Conservation (phyloP, 2,888 invertebrate genomes). For the Machimus atricapillus region DNA sequence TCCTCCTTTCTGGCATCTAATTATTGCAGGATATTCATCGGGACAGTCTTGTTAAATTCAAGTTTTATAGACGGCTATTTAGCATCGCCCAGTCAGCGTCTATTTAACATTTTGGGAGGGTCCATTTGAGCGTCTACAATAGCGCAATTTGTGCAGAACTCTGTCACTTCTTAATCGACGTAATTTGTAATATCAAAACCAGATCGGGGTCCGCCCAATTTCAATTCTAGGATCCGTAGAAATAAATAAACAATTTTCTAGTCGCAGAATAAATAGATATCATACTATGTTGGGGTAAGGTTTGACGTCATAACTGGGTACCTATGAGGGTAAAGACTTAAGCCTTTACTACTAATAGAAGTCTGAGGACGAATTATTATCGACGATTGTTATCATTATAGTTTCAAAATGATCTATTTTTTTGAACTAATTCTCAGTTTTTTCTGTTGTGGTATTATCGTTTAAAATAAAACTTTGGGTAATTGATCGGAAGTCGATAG, state of each 20-base stretch:
- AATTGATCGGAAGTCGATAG: no score
- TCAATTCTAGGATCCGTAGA: neutral
- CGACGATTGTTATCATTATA: no score
- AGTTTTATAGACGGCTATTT: constrained; percentile 5
- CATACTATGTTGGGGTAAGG: neutral
- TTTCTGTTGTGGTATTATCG: no score
- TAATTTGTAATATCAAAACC: neutral
- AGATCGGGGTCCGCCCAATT: neutral
- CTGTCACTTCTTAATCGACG: neutral
- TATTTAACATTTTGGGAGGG: neutral
- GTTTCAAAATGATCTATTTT: no score
- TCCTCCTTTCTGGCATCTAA: neutral
- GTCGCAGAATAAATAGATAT: neutral
- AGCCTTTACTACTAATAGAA: no score
- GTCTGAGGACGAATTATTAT: no score
- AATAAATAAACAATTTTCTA: neutral
- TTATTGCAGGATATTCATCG: neutral
- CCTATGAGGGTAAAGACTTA: neutral
- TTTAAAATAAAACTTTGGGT: no score
- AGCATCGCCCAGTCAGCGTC: neutral
- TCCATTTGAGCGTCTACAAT: neutral
- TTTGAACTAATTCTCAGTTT: no score
- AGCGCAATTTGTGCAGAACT: neutral
- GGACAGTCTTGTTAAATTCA: constrained; percentile 11
- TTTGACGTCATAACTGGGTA: neutral